Evolutionary conservation across 2,113 vertebrate species (phyloP), one percentile per base, ranked within the genome.

Genomic region (Emydura subglobosa): DNA sequence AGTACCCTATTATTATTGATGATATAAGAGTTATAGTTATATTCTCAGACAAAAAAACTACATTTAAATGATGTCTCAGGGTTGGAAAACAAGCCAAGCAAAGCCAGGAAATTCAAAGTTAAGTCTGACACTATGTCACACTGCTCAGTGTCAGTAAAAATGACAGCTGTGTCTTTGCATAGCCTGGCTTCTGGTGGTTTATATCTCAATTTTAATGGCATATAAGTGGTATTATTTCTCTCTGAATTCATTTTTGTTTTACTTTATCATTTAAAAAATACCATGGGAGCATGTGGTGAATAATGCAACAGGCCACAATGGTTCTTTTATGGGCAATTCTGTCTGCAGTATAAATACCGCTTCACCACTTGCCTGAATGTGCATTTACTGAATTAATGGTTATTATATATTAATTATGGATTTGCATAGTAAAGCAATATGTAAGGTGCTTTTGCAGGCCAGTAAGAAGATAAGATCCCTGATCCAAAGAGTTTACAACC

Each of bases 1-100:
- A 96, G 96, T 97, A 97, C 19, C 93, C 97, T 97, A 97, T 98
- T 98, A 97, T 97, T 97, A 96, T 94, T 98, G 97, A 97, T 98
- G 98, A 98, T 97, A 93, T 97, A 98, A 96, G 95, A 97, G 96
- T 96, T 97, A 97, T 94, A 96, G 96, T 98, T 97, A 96, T 92
- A 98, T 95, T 97, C 94, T 95, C 91, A 97, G 97, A 97, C 0
- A 90, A 97, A 89, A 96, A 53, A 95, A 97, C 82, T 97, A 91
- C 95, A 97, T 97, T 97, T 95, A 96, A 95, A 96, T 97, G 94
- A 96, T 96, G 83, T 96, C 96, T 97, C 3, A 42, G 82, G 95
- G 95, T 96, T 97, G 94, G 97, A 97, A 98, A 87, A 96, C 91
- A 91, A 95, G 88, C 87, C 91, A 93, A 93, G 94, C 59, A 95